phyloP scores from a whole-genome alignment of 2,888 invertebrate genomes.

The Gari tellinella region DNA sequence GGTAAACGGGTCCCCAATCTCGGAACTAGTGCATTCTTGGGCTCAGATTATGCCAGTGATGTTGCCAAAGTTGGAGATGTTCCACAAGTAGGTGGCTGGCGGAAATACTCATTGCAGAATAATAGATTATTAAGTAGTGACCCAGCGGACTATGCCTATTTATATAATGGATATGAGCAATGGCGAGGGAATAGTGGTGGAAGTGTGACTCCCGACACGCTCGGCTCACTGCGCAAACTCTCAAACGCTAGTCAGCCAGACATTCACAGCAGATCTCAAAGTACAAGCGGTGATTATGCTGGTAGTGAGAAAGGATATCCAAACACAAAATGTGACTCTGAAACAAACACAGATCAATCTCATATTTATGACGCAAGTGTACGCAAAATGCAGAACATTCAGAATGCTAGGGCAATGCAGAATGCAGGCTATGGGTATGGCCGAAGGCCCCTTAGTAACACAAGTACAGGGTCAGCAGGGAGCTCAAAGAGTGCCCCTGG shows the following conservation, averaged over 20 bases:
- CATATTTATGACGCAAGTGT: conserved; percentile 77
- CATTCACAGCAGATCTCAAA: conserved; percentile 67
- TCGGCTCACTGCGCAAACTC: conserved; percentile 75
- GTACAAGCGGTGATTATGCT: conserved; percentile 66
- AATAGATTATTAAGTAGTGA: conserved; percentile 78
- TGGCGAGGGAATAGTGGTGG: conserved; percentile 58
- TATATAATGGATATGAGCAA: conserved; percentile 71
- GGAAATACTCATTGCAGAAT: conserved; percentile 79
- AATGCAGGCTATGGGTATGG: conserved; percentile 74
- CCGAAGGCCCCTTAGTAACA: conserved; percentile 80
- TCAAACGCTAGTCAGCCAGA: conserved; percentile 78
- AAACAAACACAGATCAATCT: conserved; percentile 82
- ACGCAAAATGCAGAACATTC: conserved; percentile 72
- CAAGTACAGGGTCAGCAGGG: conserved; percentile 80
- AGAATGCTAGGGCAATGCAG: conserved; percentile 63
- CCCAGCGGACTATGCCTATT: conserved; percentile 78
- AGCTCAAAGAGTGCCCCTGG: conserved; percentile 77
- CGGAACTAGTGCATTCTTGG: conserved; percentile 79
- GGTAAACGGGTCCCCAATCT: conserved; percentile 75
- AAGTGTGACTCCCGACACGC: conserved; percentile 63
- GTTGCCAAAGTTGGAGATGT: conserved; percentile 67
- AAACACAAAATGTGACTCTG: conserved; percentile 78
- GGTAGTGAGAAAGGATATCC: conserved; percentile 64
- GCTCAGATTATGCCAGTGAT: conserved; percentile 76
- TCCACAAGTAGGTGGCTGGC: conserved; percentile 68